Evolutionary conservation across 2,797 vertebrate genomes (phyloP).

Genomic region (Luscinia luscinia): DNA sequence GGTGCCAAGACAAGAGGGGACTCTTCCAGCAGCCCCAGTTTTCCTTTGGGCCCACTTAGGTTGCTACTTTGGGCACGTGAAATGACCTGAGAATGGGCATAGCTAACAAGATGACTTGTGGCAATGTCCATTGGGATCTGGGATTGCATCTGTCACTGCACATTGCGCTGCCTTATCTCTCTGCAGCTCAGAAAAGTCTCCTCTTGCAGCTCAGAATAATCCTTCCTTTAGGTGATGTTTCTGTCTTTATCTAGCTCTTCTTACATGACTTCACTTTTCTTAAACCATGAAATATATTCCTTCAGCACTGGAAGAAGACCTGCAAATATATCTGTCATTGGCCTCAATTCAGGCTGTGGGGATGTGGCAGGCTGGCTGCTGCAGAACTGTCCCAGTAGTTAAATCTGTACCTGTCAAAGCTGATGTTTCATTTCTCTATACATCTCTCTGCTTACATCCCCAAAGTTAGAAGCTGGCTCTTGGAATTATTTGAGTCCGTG

Average conservation of each 20-base stretch:
- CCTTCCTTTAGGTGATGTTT: conserved; percentile 11
- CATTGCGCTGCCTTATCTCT: not conserved
- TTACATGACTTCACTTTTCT: conserved; percentile 5
- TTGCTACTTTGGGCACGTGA: not conserved
- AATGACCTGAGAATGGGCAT: not conserved
- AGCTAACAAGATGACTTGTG: not conserved
- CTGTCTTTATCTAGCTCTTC: not conserved
- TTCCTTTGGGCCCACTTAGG: not conserved
- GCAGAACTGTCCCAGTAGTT: not conserved
- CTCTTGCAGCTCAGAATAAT: not conserved
- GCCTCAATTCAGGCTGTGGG: not conserved
- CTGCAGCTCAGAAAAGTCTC: not conserved
- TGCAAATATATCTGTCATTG: not conserved
- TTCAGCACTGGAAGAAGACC: conserved; percentile 8
- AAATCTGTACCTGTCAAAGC: not conserved
- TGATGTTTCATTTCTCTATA: conserved; percentile 2
- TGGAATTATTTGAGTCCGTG: not conserved
- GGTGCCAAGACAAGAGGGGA: not conserved
- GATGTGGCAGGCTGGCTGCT: not conserved
- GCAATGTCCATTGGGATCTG: not conserved
- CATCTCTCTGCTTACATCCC: not conserved
- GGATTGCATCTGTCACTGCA: not conserved
- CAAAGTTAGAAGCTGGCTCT: not conserved
- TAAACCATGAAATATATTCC: not conserved
- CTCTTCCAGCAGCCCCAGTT: not conserved